Conservation (phyloP, 2,888 invertebrate genomes). For the Spisula subtruncata region DNA sequence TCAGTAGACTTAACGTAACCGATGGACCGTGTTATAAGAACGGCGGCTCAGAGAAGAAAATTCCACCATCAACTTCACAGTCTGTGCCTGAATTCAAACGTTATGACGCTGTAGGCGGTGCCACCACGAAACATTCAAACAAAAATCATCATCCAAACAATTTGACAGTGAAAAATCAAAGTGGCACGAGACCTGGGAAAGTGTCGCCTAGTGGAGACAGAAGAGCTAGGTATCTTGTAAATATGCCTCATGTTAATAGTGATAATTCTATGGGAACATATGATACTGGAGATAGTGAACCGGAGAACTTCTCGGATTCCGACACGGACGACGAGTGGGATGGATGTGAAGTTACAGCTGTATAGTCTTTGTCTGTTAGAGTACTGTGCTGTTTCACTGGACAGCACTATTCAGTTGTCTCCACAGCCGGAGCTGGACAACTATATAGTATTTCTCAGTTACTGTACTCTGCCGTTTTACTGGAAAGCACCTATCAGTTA, state of each 20-base stretch:
- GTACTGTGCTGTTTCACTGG: too few relatives aligned
- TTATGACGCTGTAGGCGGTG: neutral
- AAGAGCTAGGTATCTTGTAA: constrained; percentile 33
- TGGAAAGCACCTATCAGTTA: too few relatives aligned
- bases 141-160: neutral
- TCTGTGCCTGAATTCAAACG: constrained; percentile 54
- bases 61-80: constrained; percentile 53
- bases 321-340: constrained; percentile 85
- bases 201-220: constrained; percentile 53
- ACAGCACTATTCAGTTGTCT: too few relatives aligned
- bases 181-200: constrained; percentile 17
- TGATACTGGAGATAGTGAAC: constrained; percentile 75
- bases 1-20: constrained; percentile 29
- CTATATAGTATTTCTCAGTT: too few relatives aligned
- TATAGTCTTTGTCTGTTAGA: constrained; percentile 71
- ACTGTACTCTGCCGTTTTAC: too few relatives aligned
- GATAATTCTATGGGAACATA: constrained; percentile 36
- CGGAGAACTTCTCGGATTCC: constrained; percentile 80
- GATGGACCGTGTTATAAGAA: constrained; percentile 10
- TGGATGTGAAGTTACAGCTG: constrained; percentile 82
- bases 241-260: constrained; percentile 39
- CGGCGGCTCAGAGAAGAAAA: neutral
- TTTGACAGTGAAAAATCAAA: constrained; percentile 1
- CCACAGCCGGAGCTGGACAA: too few relatives aligned
- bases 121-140: neutral